A percentile compares a stretch with the other conserved stretches of the same genome.
Evolutionary conservation across 2,113 vertebrate species (phyloP).

Genomic region (Sminthopsis crassicaudata): DNA sequence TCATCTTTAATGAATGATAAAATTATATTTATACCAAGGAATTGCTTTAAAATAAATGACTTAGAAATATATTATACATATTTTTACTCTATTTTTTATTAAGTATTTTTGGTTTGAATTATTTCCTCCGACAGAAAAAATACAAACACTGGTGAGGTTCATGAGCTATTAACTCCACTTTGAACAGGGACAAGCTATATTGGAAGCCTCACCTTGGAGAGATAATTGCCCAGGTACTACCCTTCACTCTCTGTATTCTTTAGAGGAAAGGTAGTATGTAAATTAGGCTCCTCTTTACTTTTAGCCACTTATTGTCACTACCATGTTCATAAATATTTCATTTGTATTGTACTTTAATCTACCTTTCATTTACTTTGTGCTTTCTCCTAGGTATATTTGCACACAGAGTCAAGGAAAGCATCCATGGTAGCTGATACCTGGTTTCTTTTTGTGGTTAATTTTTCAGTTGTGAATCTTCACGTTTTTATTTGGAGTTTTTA

Average conservation of each 20-base stretch:
- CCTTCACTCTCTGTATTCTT: neutral
- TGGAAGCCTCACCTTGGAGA: neutral
- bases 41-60: no score
- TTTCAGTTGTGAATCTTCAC: neutral
- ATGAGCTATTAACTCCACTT: neutral
- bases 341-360: neutral
- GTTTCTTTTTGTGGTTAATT: neutral
- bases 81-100: neutral
- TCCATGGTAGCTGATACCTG: neutral
- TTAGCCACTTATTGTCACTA: constrained; percentile 1
- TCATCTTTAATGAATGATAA: no score
- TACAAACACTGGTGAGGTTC: neutral
- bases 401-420: neutral
- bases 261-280: constrained; percentile 18
- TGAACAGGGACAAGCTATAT: neutral
- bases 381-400: neutral
- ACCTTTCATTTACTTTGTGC: neutral
- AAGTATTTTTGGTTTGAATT: neutral
- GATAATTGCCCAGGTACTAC: neutral
- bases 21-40: no score
- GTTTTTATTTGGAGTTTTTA: neutral
- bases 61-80: neutral
- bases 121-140: neutral
- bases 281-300: neutral
- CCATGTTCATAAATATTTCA: neutral